A percentile compares a stretch with the other conserved stretches of the same genome.
Evolutionary conservation across 2,888 invertebrate genomes (phyloP).

Genomic region (Brachyopa scutellaris): DNA sequence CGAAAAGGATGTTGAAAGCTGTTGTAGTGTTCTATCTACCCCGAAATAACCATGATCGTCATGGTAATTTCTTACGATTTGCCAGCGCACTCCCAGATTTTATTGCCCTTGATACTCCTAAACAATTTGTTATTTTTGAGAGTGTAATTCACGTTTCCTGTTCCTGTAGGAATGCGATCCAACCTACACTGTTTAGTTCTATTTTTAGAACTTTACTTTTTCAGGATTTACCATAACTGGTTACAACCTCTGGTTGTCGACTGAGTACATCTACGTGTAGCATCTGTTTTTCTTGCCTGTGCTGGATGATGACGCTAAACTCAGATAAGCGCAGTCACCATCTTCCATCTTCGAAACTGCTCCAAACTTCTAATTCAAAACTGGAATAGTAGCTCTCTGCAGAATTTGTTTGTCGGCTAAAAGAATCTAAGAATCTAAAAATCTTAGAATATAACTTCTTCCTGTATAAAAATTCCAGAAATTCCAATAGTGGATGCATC

Average conservation of each 20-base stretch:
- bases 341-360: constrained; percentile 6
- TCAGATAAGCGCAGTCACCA: constrained; percentile 34
- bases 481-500: no score
- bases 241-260: not conserved
- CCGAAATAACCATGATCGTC: no score
- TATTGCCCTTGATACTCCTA: not conserved
- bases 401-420: not conserved
- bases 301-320: not conserved
- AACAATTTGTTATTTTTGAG: constrained; percentile 25
- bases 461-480: no score
- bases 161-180: constrained; percentile 12
- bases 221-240: no score
- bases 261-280: constrained; percentile 29
- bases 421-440: no score
- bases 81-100: constrained; percentile 78
- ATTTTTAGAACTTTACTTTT: constrained; percentile 1
- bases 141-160: constrained; percentile 39
- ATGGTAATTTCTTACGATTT: no score
- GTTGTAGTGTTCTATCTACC: constrained; percentile 64
- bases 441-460: no score
- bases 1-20: constrained; percentile 63
- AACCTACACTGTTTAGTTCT: constrained; percentile 10
- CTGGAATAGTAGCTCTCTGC: not conserved
- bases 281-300: constrained; percentile 22
- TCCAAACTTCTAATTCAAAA: constrained; percentile 10